phyloP scores from a whole-genome alignment of 2,113 vertebrate species.

The Nothobranchius furzeri region DNA sequence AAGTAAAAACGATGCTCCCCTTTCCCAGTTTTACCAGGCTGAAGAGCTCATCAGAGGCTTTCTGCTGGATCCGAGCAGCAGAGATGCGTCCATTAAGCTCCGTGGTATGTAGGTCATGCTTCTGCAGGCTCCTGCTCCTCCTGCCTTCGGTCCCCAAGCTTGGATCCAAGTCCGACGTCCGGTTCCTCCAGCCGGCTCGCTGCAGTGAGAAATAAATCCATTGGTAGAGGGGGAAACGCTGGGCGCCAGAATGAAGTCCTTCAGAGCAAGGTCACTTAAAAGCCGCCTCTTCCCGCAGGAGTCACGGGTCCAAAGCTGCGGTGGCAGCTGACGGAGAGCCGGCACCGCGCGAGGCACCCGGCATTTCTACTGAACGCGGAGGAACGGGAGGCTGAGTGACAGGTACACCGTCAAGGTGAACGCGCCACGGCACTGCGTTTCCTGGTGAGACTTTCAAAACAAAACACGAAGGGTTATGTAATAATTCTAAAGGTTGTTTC shows the following conservation, averaged over 20 bases:
- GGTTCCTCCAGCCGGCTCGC: slow-evolving; percentile 17
- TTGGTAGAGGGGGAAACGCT: background rate
- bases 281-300: background rate
- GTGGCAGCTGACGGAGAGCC: accelerated
- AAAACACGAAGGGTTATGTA: slow-evolving; percentile 1
- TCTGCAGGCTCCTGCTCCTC: background rate
- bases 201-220: slow-evolving; percentile 6
- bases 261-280: slow-evolving; percentile 7
- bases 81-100: slow-evolving; percentile 25
- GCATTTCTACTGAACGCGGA: slow-evolving; percentile 18
- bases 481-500: background rate
- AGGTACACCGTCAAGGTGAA: slow-evolving; percentile 20
- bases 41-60: background rate
- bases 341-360: slow-evolving; percentile 13
- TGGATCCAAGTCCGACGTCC: slow-evolving; percentile 22
- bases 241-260: background rate
- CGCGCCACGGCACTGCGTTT: accelerated
- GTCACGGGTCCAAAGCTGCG: too few species aligned
- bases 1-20: slow-evolving; percentile 26
- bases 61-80: background rate
- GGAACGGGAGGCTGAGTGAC: slow-evolving; percentile 8
- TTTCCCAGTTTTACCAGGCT: slow-evolving; percentile 11
- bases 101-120: slow-evolving; percentile 51
- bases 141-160: slow-evolving; percentile 15
- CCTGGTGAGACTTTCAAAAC: slow-evolving; percentile 33